These are phyloP conservation scores for Enteromius unitaeniatus DNA, from an alignment of 2,797 vertebrate genomes.

Conservation along the genomic window DNA sequence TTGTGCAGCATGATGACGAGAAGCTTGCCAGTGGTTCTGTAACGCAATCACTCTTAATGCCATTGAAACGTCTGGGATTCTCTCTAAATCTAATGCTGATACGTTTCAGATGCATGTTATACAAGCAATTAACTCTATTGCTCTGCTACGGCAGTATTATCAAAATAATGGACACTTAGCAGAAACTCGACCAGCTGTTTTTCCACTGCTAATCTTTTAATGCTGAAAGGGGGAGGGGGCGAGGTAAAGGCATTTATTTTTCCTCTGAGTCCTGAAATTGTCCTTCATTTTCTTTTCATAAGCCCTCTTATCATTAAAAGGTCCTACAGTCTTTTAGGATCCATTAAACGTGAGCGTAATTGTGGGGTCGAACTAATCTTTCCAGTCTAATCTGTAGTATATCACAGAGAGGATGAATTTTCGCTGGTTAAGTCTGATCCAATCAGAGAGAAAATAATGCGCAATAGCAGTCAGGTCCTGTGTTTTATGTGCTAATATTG, in stretches of 20 bases:
- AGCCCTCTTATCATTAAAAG: conserved; percentile 41
- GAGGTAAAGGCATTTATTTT: conserved; percentile 35
- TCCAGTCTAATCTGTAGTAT: conserved; percentile 24
- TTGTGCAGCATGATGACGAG: conserved; percentile 9
- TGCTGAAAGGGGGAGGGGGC: conserved; percentile 30
- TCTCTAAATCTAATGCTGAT: conserved; percentile 45
- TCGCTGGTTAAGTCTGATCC: conserved; percentile 7
- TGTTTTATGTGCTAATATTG: conserved; percentile 20
- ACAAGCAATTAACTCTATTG: conserved; percentile 54
- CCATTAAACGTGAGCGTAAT: conserved; percentile 34
- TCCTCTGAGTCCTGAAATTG: conserved; percentile 33
- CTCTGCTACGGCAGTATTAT: conserved; percentile 36
- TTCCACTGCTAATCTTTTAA: conserved; percentile 56
- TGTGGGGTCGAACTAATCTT: conserved; percentile 2
- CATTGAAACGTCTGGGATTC: conserved; percentile 44
- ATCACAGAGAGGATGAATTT: conserved; percentile 11
- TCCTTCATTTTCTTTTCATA: conserved; percentile 40
- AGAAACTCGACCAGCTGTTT: conserved; percentile 50
- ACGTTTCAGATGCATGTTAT: conserved; percentile 42
- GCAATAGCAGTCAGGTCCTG: background rate
- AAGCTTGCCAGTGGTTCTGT: conserved; percentile 33
- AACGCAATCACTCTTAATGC: conserved; percentile 46
- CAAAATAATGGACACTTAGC: conserved; percentile 50
- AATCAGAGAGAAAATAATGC: conserved; percentile 8
- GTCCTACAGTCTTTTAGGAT: conserved; percentile 17